Percentiles rank a stretch among this genome's conserved stretches.
These are phyloP conservation scores for Aspiorhynchus laticeps DNA, from an alignment of 2,113 vertebrate species.

Conservation along the genomic window DNA sequence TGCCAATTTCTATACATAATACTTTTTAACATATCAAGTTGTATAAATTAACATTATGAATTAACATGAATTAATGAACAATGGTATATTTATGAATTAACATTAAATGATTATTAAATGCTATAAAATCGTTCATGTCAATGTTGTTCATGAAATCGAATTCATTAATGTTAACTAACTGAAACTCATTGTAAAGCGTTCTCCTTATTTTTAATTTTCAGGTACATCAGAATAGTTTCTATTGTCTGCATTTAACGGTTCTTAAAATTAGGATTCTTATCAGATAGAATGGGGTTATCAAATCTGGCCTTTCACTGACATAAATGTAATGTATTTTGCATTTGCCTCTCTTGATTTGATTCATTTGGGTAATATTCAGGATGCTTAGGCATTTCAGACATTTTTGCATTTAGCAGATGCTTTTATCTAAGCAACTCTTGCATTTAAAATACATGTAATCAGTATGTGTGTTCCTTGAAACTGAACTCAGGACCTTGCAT, in stretches of 20 bases:
- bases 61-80: background rate
- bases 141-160: background rate
- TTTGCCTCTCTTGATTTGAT: background rate
- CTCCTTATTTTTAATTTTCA: background rate
- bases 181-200: background rate
- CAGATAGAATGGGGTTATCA: background rate
- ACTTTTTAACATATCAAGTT: background rate
- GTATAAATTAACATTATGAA: background rate
- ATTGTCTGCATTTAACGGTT: background rate
- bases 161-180: background rate
- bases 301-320: background rate
- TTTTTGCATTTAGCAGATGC: background rate
- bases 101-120: background rate
- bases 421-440: background rate
- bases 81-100: background rate
- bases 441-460: background rate
- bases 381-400: no score
- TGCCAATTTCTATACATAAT: background rate
- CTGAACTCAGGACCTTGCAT: background rate
- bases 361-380: background rate
- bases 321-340: background rate
- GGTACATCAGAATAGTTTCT: background rate
- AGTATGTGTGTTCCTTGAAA: background rate
- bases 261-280: background rate
- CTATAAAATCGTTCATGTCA: background rate